Evolutionary conservation across 2,797 vertebrate species (phyloP).

Genomic region (Sebastes melanostomus): DNA sequence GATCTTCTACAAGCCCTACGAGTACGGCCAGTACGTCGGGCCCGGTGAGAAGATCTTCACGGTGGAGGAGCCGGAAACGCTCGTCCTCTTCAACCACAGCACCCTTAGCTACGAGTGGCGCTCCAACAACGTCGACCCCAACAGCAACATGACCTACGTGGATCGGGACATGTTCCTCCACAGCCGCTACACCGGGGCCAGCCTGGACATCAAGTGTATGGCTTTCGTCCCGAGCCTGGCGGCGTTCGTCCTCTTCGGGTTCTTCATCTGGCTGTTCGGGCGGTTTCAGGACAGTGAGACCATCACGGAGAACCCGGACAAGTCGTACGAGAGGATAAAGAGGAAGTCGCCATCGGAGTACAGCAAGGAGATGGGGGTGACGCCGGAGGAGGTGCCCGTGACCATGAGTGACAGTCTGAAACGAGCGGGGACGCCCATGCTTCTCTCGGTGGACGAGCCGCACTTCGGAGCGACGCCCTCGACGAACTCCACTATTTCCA

Average conservation of each 20-base stretch:
- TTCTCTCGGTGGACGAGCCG: constrained; percentile 86
- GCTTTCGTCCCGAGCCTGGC: constrained; percentile 94
- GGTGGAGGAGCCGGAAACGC: constrained; percentile 92
- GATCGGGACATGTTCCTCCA: constrained; percentile 93
- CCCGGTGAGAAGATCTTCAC: constrained; percentile 97
- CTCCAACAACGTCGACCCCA: constrained; percentile 87
- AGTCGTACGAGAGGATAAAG: constrained; percentile 93
- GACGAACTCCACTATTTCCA: constrained; percentile 71
- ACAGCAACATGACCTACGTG: constrained; percentile 88
- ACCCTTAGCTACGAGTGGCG: constrained; percentile 95
- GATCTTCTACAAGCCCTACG: constrained; percentile 98
- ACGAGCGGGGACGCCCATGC: constrained; percentile 81
- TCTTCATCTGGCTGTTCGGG: constrained; percentile 95
- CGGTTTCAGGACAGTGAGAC: constrained; percentile 95
- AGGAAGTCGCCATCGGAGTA: constrained; percentile 93
- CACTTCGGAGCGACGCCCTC: constrained; percentile 68
- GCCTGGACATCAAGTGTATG: constrained; percentile 93
- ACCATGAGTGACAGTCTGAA: constrained; percentile 84
- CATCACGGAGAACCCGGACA: constrained; percentile 91
- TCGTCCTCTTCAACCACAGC: constrained; percentile 91
- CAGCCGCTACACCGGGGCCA: constrained; percentile 92
- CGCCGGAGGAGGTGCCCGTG: constrained; percentile 87
- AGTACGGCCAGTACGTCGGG: constrained; percentile 96
- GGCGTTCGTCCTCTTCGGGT: constrained; percentile 93
- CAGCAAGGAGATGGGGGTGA: constrained; percentile 90